Evolutionary conservation across 2,888 invertebrate genomes (phyloP), one percentile per base, ranked within the genome.

Genomic region (Asteroscopus sphinx): DNA sequence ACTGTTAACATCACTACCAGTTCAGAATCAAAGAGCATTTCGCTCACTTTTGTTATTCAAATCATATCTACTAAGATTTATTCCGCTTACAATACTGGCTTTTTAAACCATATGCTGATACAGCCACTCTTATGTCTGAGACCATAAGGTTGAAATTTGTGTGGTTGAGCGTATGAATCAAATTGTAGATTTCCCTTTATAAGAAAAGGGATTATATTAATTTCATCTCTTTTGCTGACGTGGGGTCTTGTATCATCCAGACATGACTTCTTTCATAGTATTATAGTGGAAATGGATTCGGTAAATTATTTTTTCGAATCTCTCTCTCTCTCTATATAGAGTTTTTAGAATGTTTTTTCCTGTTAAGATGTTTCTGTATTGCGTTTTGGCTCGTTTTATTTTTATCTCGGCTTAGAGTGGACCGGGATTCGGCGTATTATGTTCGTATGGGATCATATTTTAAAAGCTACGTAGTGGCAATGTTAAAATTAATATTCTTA

Each of bases 181-280:
- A 0, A 16, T 66, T 33, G 73, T 52, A 35, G 45, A 52, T 56
- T 61, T 30, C 6, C 60, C 63, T 72, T 68, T 66, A 55, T 69
- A 59, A 61, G 55, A 70, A 73, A 73, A 53, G 54, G 60, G 77
- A 71, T 76, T 73, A 73, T 76, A 76, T 73, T 76, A 76, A 76
- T 76, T 73, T 73, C 65, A 71, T 73, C 61, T 71, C 63, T 40
- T 56, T 68, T 40, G 67, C 67, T 64, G 71, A 71, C 66, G 68
- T 56, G 41, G 65, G 68, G 57, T 70, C 55, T 55, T 58, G 52
- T 55, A 68, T 73, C 68, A 59, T 59, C 39, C 42, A 73, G 59
- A 59, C 68, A 70, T 63, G 73, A 59, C 45, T 70, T 52, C 35
- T 65, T 75, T 75, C 60, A 64, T 56, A 60, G 47, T 62, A 62